phyloP scores from a whole-genome alignment of 2,888 invertebrate species.

The Stramonita haemastoma region DNA sequence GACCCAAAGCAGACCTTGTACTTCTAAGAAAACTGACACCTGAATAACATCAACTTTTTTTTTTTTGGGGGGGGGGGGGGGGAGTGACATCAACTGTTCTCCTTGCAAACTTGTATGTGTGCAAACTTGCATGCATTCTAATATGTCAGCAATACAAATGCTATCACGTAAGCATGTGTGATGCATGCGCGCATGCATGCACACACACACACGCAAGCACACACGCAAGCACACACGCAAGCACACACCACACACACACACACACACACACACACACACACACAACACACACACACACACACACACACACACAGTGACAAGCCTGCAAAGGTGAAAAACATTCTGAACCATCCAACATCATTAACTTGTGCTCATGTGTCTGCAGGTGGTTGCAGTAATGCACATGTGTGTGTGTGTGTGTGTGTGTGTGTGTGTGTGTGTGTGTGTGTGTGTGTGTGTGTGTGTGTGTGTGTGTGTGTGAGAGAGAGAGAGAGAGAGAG shows the following conservation, averaged over 20 bases:
- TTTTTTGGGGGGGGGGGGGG: too few species aligned
- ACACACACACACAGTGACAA: background rate
- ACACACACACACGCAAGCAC: conserved; percentile 18
- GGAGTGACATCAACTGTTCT: background rate
- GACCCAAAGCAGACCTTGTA: background rate
- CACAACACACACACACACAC: background rate
- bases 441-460: background rate
- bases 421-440: background rate
- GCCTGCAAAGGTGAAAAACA: too few species aligned
- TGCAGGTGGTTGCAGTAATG: conserved; percentile 1
- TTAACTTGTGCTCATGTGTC: background rate
- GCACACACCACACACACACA: background rate
- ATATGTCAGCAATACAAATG: too few species aligned
- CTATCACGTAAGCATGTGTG: background rate
- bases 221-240: background rate
- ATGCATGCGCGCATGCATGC: background rate
- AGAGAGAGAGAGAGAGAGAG: background rate
- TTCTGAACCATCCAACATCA: background rate
- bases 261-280: conserved; percentile 14
- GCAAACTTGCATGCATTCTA: background rate
- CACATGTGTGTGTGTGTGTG: conserved; percentile 1
- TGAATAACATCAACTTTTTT: background rate
- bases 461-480: background rate
- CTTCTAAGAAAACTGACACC: background rate
- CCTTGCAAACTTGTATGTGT: background rate